Base-by-base conservation (phyloP, 2,888 invertebrate species). In the Meghimatium bilineatum region DNA sequence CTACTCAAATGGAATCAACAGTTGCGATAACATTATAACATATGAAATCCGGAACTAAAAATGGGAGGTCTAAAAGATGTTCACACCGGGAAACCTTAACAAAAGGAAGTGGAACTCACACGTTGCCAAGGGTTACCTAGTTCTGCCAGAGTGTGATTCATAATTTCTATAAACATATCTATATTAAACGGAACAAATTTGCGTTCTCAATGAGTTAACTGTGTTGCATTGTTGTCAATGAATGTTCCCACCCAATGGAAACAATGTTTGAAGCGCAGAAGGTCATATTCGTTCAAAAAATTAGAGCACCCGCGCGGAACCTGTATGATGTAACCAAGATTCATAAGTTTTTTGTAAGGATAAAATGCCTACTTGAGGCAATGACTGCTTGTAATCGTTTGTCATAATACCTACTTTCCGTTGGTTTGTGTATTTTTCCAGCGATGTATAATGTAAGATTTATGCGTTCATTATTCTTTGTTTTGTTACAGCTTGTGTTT, bases 1-100 rank as follows among this genome's bases (percentile, higher is more conserved):
- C 44, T 38, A 56, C 49, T n/a, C 66, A 78, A 78, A 78, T 78
- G 67, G 78, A 78, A 78, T 78, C 67, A 60, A 38, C 38, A 78
- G 67, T 67, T 78, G 78, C 66, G 49, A 20, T 44, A 67, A 67
- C 78, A 78, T 49, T 49, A 67, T 49, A n/a, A 29, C 78, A 78
- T 44, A 63, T 23, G 44, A 78, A 63, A 78, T 44, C 78, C 78
- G 78, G 78, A 78, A 78, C 78, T 78, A 29, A 67, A 78, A 78
- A 67, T 80, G 80, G 80, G 80, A 49, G 80, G 80, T 80, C 80
- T 60, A 34, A 71, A 80, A 80, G 69, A 80, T 80, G 80, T 80
- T 69, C 80, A 71, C 56, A 80, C 80, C 80, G 71, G 80, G n/a
- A 56, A 52, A 80, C 80, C 80, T 44, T 71, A 8, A 1, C 52